A percentile compares a stretch with the other conserved stretches of the same genome.
These are phyloP conservation scores for Neodiprion virginianus DNA, from an alignment of 1,140 invertebrate genomes.

Conservation along the genomic window DNA sequence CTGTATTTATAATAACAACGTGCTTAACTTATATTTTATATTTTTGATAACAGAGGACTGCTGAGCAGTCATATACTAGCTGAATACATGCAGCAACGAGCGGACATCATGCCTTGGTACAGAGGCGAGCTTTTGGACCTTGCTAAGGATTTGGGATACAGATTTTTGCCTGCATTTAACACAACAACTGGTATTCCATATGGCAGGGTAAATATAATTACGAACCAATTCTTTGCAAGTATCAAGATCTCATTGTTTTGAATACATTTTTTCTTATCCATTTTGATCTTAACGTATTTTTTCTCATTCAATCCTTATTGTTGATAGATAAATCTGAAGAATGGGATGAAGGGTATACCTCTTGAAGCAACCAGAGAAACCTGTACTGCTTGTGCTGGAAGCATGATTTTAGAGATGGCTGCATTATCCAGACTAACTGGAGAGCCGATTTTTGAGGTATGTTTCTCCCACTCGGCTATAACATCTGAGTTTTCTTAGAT, in stretches of 20 bases:
- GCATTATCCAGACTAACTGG: slow-evolving; percentile 92
- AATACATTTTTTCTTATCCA: slow-evolving; percentile 15
- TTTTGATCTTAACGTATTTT: slow-evolving; percentile 8
- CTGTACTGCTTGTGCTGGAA: slow-evolving; percentile 98
- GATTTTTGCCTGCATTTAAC: slow-evolving; percentile 96
- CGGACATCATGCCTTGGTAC: slow-evolving; percentile 88
- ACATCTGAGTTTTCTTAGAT: background rate
- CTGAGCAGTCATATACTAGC: slow-evolving; percentile 93
- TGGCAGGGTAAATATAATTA: slow-evolving; percentile 74
- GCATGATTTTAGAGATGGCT: slow-evolving; percentile 97
- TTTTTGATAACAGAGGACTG: slow-evolving; percentile 72
- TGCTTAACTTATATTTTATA: slow-evolving; percentile 17
- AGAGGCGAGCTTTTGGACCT: slow-evolving; percentile 86
- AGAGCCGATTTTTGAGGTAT: slow-evolving; percentile 88
- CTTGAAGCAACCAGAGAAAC: slow-evolving; percentile 85
- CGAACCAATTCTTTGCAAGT: slow-evolving; percentile 24
- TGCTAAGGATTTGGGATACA: slow-evolving; percentile 91
- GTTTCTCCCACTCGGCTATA: slow-evolving; percentile 14
- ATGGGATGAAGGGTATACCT: slow-evolving; percentile 83
- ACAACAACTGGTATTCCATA: slow-evolving; percentile 97
- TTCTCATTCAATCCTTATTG: slow-evolving; percentile 9
- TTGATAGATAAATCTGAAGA: slow-evolving; percentile 84
- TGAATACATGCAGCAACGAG: slow-evolving; percentile 78
- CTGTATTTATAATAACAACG: background rate
- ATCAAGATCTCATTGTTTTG: background rate